A percentile compares a stretch with the other conserved stretches of the same genome.
These are phyloP conservation scores for Drosophila guanche DNA, from an alignment of 1,140 invertebrate genomes.

Conservation along the genomic window DNA sequence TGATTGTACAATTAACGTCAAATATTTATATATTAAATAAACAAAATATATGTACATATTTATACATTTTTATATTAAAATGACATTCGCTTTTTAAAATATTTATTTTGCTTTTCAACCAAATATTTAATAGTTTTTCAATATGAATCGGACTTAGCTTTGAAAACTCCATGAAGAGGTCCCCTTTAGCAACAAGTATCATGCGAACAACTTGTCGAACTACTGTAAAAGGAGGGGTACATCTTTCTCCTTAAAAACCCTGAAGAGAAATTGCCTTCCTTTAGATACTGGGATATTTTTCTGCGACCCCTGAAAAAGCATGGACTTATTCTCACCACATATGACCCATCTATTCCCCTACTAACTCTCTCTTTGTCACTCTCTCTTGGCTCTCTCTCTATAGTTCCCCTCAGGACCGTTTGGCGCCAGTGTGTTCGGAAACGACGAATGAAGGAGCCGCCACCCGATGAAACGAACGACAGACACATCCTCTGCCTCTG, in stretches of 20 bases:
- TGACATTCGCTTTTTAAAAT: too few relatives aligned
- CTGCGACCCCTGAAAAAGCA: not conserved
- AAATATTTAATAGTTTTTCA: too few relatives aligned
- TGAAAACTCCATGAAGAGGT: too few relatives aligned
- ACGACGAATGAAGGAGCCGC: conserved; percentile 10
- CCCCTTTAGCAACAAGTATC: conserved; percentile 35
- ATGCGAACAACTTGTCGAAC: conserved; percentile 7
- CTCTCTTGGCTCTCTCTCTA: not conserved
- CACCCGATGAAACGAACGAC: conserved; percentile 38
- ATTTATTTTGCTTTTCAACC: too few relatives aligned
- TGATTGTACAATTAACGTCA: too few relatives aligned
- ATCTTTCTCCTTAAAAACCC: conserved; percentile 5
- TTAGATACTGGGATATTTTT: not conserved
- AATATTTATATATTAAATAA: too few relatives aligned
- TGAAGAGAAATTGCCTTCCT: not conserved
- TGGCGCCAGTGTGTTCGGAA: conserved; percentile 43
- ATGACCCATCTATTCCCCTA: not conserved
- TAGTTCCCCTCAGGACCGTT: conserved; percentile 39
- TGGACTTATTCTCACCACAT: not conserved
- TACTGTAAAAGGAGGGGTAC: not conserved
- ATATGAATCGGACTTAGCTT: too few relatives aligned
- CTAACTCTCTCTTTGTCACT: conserved; percentile 14
- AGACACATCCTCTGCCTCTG: conserved; percentile 49
- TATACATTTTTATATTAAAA: too few relatives aligned
- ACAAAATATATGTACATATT: too few relatives aligned